Evolutionary conservation across 2,113 vertebrate genomes (phyloP).

Genomic region (Neolamprologus caudopunctatus): DNA sequence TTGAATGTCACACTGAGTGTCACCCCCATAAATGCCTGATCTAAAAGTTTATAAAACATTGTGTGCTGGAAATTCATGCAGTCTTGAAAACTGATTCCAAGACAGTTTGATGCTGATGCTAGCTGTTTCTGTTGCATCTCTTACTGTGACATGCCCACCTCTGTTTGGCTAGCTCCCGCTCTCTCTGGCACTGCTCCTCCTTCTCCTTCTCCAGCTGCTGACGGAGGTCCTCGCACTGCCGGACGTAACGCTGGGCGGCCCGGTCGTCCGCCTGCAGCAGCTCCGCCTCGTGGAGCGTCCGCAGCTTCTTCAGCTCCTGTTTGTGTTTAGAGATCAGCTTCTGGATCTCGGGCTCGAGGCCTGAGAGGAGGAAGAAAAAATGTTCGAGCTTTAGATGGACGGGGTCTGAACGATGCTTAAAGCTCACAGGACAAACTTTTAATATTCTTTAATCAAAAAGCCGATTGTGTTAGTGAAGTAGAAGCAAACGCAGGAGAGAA

Average conservation of each 20-base stretch:
- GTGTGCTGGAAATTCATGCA: neutral
- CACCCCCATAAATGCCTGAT: neutral
- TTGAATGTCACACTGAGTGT: neutral
- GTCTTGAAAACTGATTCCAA: neutral
- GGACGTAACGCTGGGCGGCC: conserved; percentile 74
- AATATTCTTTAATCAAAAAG: neutral
- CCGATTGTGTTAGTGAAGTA: rapidly evolving
- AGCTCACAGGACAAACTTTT: neutral
- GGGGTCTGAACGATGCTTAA: neutral
- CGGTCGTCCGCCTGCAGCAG: conserved; percentile 80
- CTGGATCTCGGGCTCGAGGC: conserved; percentile 95
- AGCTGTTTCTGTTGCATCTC: neutral
- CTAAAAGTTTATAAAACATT: rapidly evolving
- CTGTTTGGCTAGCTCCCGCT: conserved; percentile 79
- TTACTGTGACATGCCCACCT: conserved; percentile 53
- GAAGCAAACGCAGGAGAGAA: neutral
- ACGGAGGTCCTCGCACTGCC: conserved; percentile 79
- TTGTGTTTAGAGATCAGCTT: conserved; percentile 87
- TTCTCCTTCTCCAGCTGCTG: conserved; percentile 78
- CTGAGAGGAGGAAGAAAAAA: conserved; percentile 44
- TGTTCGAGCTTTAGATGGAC: neutral
- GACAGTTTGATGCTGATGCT: rapidly evolving
- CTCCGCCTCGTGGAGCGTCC: conserved; percentile 83
- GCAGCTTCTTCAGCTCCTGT: conserved; percentile 84
- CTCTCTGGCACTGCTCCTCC: conserved; percentile 79